Percentiles rank a stretch among this genome's conserved stretches.
Evolutionary conservation across 1,140 invertebrate genomes (phyloP).

Genomic region (Caenorhabditis briggsae): DNA sequence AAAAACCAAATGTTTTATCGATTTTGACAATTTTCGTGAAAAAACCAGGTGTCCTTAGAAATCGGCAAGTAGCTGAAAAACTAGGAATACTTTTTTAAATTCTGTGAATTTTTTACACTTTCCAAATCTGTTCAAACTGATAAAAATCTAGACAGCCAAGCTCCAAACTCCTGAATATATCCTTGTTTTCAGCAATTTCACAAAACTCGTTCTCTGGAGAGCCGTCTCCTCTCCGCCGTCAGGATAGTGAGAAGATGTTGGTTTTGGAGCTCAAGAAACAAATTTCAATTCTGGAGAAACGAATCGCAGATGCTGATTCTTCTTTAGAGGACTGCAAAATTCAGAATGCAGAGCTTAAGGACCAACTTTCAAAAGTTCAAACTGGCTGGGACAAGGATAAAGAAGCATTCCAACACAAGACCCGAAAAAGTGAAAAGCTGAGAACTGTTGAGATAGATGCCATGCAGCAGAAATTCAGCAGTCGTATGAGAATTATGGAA

Average conservation of each 20-base stretch:
- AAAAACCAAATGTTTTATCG: too few species aligned
- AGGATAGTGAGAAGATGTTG: constrained; percentile 52
- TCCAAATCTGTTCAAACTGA: too few species aligned
- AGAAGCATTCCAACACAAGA: constrained; percentile 71
- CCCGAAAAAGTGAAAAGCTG: constrained; percentile 73
- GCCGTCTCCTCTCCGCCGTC: constrained; percentile 4
- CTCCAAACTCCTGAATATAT: constrained; percentile 58
- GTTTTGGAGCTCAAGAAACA: constrained; percentile 61
- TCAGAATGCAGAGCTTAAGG: constrained; percentile 71
- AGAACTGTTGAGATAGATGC: constrained; percentile 73
- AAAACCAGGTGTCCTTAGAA: too few species aligned
- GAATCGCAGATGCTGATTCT: neutral
- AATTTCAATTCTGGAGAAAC: constrained; percentile 59
- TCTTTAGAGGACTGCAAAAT: constrained; percentile 64
- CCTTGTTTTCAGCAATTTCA: constrained; percentile 21
- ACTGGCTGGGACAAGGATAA: constrained; percentile 68
- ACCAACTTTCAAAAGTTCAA: constrained; percentile 66
- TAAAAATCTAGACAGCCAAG: neutral
- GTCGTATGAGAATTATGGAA: constrained; percentile 76
- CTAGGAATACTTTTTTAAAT: too few species aligned
- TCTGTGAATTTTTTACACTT: too few species aligned
- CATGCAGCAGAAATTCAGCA: constrained; percentile 73
- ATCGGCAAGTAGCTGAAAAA: too few species aligned
- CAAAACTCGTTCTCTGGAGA: constrained; percentile 36
- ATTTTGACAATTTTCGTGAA: too few species aligned